Conservation (phyloP, 1,140 invertebrate species). For the Apis mellifera region DNA sequence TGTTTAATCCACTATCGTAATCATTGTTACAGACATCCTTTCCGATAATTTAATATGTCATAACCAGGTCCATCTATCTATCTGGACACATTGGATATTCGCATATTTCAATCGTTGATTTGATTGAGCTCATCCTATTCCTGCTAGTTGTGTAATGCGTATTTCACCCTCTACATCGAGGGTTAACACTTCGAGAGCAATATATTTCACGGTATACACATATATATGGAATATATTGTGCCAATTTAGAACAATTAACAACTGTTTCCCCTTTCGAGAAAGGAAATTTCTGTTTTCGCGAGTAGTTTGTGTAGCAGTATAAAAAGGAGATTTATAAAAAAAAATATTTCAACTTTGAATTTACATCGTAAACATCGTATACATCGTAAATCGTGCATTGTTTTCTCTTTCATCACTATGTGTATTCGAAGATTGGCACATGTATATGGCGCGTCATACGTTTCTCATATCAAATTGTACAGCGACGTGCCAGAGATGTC, state of each 20-base stretch:
- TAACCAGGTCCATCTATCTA: neutral
- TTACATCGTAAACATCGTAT: too few species aligned
- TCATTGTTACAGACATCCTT: neutral
- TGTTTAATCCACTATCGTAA: neutral
- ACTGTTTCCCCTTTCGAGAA: neutral
- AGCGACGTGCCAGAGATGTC: neutral
- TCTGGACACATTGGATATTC: neutral
- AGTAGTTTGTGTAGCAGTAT: too few species aligned
- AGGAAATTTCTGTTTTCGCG: neutral
- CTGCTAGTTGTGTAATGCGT: neutral
- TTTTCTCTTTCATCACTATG: neutral
- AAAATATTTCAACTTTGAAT: neutral
- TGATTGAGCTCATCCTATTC: neutral
- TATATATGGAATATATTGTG: neutral
- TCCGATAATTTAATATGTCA: neutral
- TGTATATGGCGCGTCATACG: neutral
- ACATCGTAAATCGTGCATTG: neutral
- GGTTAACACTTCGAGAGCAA: neutral
- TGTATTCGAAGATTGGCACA: neutral
- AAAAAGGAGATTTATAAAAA: too few species aligned
- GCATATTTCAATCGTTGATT: neutral
- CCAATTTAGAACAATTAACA: neutral
- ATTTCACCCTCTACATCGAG: neutral
- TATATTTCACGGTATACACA: neutral
- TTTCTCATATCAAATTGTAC: neutral